A percentile compares a stretch with the other conserved stretches of the same genome.
Evolutionary conservation across 2,888 invertebrate genomes (phyloP).

Genomic region (Caenorhabditis imperialis): DNA sequence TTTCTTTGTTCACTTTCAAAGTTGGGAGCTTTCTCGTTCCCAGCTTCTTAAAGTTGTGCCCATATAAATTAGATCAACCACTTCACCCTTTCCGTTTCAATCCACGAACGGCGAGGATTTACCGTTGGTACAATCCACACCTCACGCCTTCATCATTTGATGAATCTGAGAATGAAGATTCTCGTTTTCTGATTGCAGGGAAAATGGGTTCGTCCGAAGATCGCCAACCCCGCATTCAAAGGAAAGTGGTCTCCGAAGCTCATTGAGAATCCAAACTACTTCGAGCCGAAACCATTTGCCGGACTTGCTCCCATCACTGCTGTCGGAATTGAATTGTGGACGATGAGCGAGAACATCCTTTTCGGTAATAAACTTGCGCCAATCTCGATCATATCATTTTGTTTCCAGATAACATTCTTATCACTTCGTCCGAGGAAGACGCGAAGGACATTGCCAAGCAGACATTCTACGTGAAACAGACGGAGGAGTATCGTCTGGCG

Average conservation of each 20-base stretch:
- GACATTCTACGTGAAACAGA: conserved; percentile 88
- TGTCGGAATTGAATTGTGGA: conserved; percentile 97
- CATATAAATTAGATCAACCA: conserved; percentile 34
- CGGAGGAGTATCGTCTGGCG: conserved; percentile 65
- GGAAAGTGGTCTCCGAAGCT: conserved; percentile 83
- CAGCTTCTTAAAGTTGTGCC: neutral
- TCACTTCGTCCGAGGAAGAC: conserved; percentile 87
- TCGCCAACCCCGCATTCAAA: conserved; percentile 81
- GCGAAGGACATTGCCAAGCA: conserved; percentile 88
- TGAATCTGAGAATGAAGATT: neutral
- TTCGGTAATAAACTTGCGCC: conserved; percentile 83
- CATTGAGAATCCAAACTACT: conserved; percentile 93
- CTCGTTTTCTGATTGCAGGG: conserved; percentile 85
- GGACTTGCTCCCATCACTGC: conserved; percentile 81
- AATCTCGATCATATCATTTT: neutral
- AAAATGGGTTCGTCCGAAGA: conserved; percentile 88
- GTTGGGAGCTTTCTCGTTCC: neutral
- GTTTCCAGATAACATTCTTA: conserved; percentile 84
- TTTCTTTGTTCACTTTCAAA: neutral
- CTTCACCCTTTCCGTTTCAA: conserved; percentile 34
- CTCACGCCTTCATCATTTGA: neutral
- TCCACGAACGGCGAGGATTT: conserved; percentile 26
- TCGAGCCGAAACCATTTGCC: conserved; percentile 87
- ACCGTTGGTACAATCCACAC: conserved; percentile 30
- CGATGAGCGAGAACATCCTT: conserved; percentile 93